A percentile compares a stretch with the other conserved stretches of the same genome.
These are phyloP conservation scores for Limnodromus scolopaceus DNA, from an alignment of 2,797 vertebrate genomes.

Conservation along the genomic window DNA sequence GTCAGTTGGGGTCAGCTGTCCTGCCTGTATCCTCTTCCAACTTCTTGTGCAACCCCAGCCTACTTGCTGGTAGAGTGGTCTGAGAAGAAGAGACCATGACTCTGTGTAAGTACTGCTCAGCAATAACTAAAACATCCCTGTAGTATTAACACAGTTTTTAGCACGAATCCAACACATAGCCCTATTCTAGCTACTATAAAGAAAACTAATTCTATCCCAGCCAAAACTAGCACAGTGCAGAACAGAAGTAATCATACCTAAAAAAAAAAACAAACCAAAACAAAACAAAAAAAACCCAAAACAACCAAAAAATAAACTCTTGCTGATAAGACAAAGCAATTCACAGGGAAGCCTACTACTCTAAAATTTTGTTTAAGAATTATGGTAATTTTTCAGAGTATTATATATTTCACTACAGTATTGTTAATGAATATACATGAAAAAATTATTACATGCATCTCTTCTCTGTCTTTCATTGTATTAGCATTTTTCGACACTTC, in stretches of 20 bases:
- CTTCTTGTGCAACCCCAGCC: background rate
- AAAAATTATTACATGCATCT: background rate
- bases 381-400: background rate
- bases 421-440: background rate
- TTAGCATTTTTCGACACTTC: background rate
- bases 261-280: background rate
- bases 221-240: background rate
- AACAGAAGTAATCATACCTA: background rate
- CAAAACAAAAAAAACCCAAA: background rate
- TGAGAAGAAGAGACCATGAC: background rate
- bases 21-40: rapidly evolving
- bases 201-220: background rate
- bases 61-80: rapidly evolving
- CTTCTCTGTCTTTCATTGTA: background rate
- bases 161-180: background rate
- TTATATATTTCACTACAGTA: background rate
- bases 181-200: background rate
- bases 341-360: background rate
- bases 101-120: background rate
- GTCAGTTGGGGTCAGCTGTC: background rate
- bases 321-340: background rate
- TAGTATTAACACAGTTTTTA: background rate
- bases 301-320: background rate
- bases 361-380: background rate
- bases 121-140: background rate